phyloP scores from a whole-genome alignment of 2,888 invertebrate genomes.

The Cheilosia pagana region DNA sequence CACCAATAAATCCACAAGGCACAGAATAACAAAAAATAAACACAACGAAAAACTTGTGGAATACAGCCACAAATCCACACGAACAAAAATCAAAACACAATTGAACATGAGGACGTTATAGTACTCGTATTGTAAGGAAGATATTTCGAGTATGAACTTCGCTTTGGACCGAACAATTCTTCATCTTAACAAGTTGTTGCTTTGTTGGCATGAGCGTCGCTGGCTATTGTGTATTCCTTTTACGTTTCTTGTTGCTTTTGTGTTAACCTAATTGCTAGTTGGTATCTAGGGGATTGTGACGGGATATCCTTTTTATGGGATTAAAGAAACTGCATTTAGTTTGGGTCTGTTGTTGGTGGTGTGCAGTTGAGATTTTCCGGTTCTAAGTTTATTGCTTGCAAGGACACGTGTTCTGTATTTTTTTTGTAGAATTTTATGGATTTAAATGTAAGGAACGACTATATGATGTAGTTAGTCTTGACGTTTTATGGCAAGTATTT shows the following conservation, averaged over 20 bases:
- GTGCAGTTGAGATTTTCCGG: not conserved
- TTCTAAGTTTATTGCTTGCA: not conserved
- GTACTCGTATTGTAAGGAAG: constrained; percentile 14
- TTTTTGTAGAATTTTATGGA: too few species aligned
- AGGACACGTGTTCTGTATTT: too few species aligned
- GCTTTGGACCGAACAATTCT: constrained; percentile 32
- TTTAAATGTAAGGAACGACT: too few species aligned
- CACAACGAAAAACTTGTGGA: too few species aligned
- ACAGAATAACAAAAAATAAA: not conserved
- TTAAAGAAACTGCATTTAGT: constrained; percentile 13
- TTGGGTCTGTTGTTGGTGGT: not conserved
- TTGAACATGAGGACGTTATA: too few species aligned
- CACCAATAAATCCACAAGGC: constrained; percentile 28
- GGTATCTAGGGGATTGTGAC: constrained; percentile 45
- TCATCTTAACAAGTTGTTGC: constrained; percentile 41
- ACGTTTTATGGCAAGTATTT: too few species aligned
- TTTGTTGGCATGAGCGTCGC: not conserved
- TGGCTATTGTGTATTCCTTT: constrained; percentile 12
- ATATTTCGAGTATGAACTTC: constrained; percentile 26
- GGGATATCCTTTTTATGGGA: constrained; percentile 36
- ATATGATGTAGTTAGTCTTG: too few species aligned
- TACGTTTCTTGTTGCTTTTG: constrained; percentile 12
- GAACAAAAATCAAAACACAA: not conserved
- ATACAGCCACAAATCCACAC: not conserved
- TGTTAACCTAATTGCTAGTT: constrained; percentile 49